A percentile compares a stretch with the other conserved stretches of the same genome.
Conservation (phyloP, 2,113 vertebrate genomes). For the Uria aalge region DNA sequence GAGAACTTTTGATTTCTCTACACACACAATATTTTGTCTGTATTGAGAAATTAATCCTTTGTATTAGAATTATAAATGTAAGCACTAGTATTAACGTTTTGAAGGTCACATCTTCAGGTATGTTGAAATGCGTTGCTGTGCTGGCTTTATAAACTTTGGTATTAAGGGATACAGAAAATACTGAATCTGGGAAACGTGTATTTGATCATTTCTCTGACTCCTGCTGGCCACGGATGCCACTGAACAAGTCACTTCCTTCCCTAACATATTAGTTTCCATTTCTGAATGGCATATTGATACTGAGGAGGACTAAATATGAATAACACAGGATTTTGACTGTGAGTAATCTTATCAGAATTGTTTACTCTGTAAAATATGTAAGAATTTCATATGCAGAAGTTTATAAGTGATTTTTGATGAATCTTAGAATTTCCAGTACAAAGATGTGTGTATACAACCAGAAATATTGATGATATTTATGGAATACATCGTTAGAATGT, state of each 20-base stretch:
- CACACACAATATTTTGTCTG: background rate
- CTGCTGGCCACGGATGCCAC: background rate
- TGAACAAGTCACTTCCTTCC: background rate
- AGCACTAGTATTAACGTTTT: constrained; percentile 7
- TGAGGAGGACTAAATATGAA: background rate
- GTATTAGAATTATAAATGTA: background rate
- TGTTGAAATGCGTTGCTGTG: background rate
- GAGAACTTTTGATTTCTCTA: background rate
- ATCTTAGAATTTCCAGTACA: background rate
- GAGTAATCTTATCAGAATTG: background rate
- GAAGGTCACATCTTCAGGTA: background rate
- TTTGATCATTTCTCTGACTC: background rate
- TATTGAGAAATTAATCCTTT: constrained; percentile 10
- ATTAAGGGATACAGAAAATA: background rate
- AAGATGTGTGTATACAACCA: background rate
- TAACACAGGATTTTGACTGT: background rate
- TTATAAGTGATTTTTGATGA: background rate
- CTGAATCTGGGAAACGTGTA: background rate
- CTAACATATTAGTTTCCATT: background rate
- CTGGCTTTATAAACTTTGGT: background rate
- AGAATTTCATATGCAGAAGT: background rate
- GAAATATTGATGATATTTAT: background rate
- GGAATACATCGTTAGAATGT: background rate
- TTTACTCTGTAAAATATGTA: background rate
- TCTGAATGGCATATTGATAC: background rate